These are phyloP conservation scores for Tenthredo scrophulariae DNA, from an alignment of 2,888 invertebrate species.

Conservation along the genomic window DNA sequence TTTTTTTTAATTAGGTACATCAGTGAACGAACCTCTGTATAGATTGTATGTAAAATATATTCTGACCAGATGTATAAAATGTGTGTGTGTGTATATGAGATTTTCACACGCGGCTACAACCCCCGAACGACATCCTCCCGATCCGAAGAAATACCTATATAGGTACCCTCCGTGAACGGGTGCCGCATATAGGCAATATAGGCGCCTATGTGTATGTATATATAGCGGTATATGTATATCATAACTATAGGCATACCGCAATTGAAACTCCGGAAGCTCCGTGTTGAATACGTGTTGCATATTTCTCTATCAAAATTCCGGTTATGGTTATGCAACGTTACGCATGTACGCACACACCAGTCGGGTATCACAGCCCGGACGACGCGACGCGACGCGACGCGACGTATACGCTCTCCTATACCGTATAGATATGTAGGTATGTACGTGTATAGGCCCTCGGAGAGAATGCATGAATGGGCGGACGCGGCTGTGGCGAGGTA, in stretches of 20 bases:
- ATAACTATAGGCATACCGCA: neutral
- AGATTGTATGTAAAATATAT: neutral
- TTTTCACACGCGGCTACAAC: neutral
- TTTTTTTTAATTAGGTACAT: too few relatives aligned
- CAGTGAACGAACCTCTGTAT: neutral
- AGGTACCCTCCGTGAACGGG: neutral
- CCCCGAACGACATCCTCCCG: neutral
- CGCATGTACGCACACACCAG: neutral
- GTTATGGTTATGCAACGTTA: conserved; percentile 19
- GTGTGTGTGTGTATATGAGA: neutral
- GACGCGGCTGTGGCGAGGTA: conserved; percentile 1
- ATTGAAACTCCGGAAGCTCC: conserved; percentile 15
- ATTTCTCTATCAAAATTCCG: conserved; percentile 10
- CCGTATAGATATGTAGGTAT: neutral
- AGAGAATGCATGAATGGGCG: conserved; percentile 29
- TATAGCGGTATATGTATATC: too few relatives aligned
- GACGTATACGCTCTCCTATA: neutral
- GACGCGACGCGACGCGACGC: neutral
- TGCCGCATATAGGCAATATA: neutral
- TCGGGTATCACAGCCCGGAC: neutral
- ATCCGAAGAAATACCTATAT: neutral
- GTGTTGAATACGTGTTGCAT: neutral
- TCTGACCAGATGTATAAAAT: neutral
- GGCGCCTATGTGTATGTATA: too few relatives aligned
- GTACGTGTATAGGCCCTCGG: neutral